phyloP scores from a whole-genome alignment of 2,797 vertebrate species.

The Meda fulgida region DNA sequence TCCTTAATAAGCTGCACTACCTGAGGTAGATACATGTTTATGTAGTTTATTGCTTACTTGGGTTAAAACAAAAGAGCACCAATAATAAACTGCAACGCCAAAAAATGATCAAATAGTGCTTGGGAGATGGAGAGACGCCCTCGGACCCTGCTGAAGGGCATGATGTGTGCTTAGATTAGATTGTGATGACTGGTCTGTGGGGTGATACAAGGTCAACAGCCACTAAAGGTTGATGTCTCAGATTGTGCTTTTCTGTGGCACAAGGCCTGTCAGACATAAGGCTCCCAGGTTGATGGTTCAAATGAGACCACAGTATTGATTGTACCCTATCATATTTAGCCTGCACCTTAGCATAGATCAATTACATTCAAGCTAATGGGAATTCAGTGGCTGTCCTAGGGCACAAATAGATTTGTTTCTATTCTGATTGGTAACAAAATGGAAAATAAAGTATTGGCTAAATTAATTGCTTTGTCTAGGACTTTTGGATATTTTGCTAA shows the following conservation, averaged over 20 bases:
- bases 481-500: not conserved
- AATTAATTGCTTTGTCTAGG: not conserved
- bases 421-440: constrained; percentile 3
- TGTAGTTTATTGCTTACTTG: not conserved
- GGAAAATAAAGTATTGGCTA: not conserved
- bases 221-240: constrained; percentile 15
- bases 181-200: constrained; percentile 49
- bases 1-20: not conserved
- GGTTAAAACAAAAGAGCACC: constrained; percentile 10
- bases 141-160: constrained; percentile 39
- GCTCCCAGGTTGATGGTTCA: constrained; percentile 14
- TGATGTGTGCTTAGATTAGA: constrained; percentile 41
- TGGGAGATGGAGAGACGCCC: not conserved
- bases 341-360: constrained; percentile 62
- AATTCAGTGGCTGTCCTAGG: constrained; percentile 55
- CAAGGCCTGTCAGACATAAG: constrained; percentile 29
- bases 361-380: constrained; percentile 65
- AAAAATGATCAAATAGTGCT: not conserved
- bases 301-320: constrained; percentile 60
- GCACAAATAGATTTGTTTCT: constrained; percentile 63
- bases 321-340: constrained; percentile 50
- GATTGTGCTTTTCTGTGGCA: constrained; percentile 26
- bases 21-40: not conserved
- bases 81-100: not conserved
- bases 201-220: constrained; percentile 16